Evolutionary conservation across 23 tunicate species (phyloP).

Genomic region (Trididemnum nubilum): DNA sequence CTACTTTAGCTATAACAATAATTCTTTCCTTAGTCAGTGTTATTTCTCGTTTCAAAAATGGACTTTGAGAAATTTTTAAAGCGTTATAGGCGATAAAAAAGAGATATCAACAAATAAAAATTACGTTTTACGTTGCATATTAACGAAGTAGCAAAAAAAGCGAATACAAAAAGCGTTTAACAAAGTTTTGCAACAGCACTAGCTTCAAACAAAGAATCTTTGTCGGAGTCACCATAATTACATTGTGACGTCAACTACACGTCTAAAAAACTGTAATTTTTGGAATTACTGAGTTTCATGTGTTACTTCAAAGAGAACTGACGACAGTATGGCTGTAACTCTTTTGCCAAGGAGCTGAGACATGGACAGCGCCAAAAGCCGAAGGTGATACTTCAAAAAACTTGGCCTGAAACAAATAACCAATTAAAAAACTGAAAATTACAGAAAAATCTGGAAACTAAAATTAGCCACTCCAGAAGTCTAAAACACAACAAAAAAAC

Average conservation of each 20-base stretch:
- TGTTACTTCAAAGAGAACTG: conserved; percentile 72
- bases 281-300: conserved; percentile 45
- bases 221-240: no score
- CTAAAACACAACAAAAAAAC: no score
- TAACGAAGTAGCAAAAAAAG: background rate
- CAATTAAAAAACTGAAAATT: background rate
- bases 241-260: no score
- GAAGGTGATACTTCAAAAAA: conserved; percentile 69
- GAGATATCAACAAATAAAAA: no score
- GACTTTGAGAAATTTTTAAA: no score
- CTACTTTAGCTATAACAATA: no score
- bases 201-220: background rate
- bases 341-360: conserved; percentile 50
- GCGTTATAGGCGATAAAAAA: no score
- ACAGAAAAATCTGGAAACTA: background rate
- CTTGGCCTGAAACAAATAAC: conserved; percentile 42
- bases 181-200: background rate
- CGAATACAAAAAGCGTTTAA: background rate
- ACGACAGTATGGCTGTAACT: conserved; percentile 61
- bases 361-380: conserved; percentile 86
- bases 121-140: no score
- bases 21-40: no score
- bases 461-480: no score
- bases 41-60: no score
- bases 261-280: no score